Conservation (phyloP, 2,113 vertebrate species). For the Indri indri region DNA sequence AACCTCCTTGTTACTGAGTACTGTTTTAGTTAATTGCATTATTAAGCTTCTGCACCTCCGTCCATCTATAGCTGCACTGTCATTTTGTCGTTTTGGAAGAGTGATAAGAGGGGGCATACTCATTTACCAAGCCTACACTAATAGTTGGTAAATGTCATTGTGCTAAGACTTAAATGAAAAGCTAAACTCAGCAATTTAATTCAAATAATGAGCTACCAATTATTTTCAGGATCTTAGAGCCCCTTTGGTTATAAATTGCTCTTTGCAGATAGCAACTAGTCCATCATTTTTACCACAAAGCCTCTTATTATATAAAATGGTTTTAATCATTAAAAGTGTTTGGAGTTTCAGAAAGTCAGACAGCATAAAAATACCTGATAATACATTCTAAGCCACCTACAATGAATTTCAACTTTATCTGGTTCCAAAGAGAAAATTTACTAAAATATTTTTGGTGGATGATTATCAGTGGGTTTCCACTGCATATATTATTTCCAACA, state of each 20-base stretch:
- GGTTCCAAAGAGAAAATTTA: conserved; percentile 61
- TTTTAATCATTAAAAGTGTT: conserved; percentile 69
- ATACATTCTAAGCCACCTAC: background rate
- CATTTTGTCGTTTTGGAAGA: conserved; percentile 19
- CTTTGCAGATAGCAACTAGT: conserved; percentile 57
- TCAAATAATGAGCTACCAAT: conserved; percentile 69
- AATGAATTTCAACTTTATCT: conserved; percentile 45
- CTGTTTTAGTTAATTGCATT: conserved; percentile 20
- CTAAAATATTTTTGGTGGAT: conserved; percentile 26
- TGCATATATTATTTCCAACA: conserved; percentile 47
- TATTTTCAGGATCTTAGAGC: conserved; percentile 63
- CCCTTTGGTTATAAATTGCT: conserved; percentile 69
- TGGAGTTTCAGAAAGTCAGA: conserved; percentile 56
- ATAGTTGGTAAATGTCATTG: conserved; percentile 49
- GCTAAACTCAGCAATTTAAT: conserved; percentile 70
- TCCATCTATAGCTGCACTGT: conserved; percentile 17
- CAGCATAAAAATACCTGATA: conserved; percentile 47
- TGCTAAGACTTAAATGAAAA: conserved; percentile 67
- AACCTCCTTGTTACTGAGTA: background rate
- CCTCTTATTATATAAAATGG: conserved; percentile 73
- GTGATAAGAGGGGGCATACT: background rate
- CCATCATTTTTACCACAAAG: conserved; percentile 67
- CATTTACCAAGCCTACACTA: background rate
- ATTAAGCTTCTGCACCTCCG: background rate
- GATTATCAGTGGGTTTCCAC: conserved; percentile 38